Conservation (phyloP, 2,113 vertebrate genomes). For the Pseudopipra pipra region DNA sequence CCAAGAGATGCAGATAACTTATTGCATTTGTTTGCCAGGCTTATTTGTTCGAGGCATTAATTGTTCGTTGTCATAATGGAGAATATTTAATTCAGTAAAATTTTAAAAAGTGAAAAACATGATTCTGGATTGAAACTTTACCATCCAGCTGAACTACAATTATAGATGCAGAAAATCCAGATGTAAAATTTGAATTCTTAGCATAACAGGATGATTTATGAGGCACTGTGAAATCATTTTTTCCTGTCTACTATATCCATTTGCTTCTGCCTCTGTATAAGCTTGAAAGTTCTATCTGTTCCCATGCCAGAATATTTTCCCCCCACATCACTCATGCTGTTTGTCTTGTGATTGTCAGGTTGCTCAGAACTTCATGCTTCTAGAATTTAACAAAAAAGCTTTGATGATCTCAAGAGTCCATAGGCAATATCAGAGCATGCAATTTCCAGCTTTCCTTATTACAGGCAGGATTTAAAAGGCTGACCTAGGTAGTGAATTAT, state of each 20-base stretch:
- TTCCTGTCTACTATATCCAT: neutral
- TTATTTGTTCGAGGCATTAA: neutral
- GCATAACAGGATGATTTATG: neutral
- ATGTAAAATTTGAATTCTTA: conserved; percentile 12
- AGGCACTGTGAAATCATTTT: neutral
- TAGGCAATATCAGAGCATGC: neutral
- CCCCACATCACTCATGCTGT: rapidly evolving
- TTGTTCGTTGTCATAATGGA: neutral
- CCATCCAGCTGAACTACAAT: neutral
- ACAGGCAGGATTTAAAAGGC: neutral
- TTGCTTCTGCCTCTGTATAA: neutral
- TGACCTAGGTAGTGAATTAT: neutral
- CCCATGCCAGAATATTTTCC: neutral
- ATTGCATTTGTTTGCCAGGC: neutral
- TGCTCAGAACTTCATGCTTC: neutral
- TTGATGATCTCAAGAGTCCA: neutral
- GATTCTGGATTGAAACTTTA: neutral
- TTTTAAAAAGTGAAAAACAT: neutral
- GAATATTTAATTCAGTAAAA: neutral
- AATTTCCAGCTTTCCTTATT: neutral
- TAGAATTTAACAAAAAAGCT: neutral
- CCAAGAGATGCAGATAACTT: neutral
- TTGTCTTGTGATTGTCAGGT: neutral
- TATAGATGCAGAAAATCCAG: neutral
- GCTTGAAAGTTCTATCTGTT: neutral